Conservation (phyloP, 2,888 invertebrate genomes). For the Pheosia tremula region DNA sequence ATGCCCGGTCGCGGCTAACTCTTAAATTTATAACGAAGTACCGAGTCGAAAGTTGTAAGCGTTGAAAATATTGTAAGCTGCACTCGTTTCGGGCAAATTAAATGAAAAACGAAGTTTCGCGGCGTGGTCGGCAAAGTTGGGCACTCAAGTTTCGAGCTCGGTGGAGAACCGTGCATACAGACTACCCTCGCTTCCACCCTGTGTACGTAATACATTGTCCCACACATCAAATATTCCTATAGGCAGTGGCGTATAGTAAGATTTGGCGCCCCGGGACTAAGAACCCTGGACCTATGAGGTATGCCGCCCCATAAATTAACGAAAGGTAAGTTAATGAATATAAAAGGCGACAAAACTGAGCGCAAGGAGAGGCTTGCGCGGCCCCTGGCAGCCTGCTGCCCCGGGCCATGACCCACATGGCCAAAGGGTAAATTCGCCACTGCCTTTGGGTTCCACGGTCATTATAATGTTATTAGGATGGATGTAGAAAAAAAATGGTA, state of each 20-base stretch:
- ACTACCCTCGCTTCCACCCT: constrained; percentile 35
- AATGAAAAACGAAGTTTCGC: constrained; percentile 81
- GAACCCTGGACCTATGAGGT: no score
- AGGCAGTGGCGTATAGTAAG: neutral
- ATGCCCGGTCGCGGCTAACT: constrained; percentile 53
- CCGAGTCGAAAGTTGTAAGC: constrained; percentile 73
- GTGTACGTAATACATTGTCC: constrained; percentile 37
- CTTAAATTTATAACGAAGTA: constrained; percentile 78
- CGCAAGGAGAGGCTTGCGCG: no score
- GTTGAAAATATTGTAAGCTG: constrained; percentile 82
- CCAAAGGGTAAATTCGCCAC: no score
- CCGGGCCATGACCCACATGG: no score
- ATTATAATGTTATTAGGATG: constrained; percentile 8
- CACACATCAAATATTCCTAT: constrained; percentile 14
- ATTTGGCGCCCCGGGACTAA: no score
- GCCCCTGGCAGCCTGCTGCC: no score
- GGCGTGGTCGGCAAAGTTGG: constrained; percentile 75
- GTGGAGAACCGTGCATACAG: constrained; percentile 50
- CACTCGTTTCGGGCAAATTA: constrained; percentile 81
- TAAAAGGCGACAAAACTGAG: no score
- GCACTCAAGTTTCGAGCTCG: constrained; percentile 74
- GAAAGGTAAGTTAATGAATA: no score
- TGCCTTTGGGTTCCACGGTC: constrained; percentile 3
- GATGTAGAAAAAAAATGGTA: neutral
- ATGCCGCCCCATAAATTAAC: no score